Evolutionary conservation across 2,888 invertebrate species (phyloP), one percentile per base, ranked within the genome.

Genomic region (Drosophila histrio): DNA sequence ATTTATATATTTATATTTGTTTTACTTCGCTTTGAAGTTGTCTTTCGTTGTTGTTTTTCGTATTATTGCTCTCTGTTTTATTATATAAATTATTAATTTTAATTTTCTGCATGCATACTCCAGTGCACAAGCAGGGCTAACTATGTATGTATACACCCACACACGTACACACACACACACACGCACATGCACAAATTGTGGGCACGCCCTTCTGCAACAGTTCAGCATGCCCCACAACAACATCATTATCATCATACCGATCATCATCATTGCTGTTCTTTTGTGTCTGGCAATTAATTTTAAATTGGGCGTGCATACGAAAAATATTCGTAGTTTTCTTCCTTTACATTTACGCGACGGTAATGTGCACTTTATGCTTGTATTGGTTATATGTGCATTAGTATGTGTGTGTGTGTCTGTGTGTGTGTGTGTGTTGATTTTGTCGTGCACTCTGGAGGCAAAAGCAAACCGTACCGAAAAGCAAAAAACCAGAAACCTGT

Each of bases 201-300:
- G 66, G 59, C 72, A 67, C 67, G 66, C 79, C 59, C 57, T 56
- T 41, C 62, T 53, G 72, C 79, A 67, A 65, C 67, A 56, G 62
- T 61, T 49, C 26, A 36, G 43, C 34, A 60, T 50, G 66, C 36
- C 56, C 26, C 54, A 41, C 46, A 21, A n/a, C 46, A 52, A 34
- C 56, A 52, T n/a, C 24, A 34, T 13, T 32, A 58, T 39, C 54
- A 47, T 41, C 41, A 36, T 62, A 49, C 34, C 44, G 36, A 22
- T 38, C 62, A 28, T 34, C 69, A 44, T 54, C 70, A 52, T 83
- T 64, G 73, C 56, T 68, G 77, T 79, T 85, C 84, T 84, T 89
- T 84, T 89, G 85, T 89, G 89, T 89, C 89, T 89, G 90, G 89
- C 89, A 89, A 89, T 90, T 89, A 89, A 89, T 89, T 89, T 89